Evolutionary conservation across 2,113 vertebrate species (phyloP).

Genomic region (Progne subis): DNA sequence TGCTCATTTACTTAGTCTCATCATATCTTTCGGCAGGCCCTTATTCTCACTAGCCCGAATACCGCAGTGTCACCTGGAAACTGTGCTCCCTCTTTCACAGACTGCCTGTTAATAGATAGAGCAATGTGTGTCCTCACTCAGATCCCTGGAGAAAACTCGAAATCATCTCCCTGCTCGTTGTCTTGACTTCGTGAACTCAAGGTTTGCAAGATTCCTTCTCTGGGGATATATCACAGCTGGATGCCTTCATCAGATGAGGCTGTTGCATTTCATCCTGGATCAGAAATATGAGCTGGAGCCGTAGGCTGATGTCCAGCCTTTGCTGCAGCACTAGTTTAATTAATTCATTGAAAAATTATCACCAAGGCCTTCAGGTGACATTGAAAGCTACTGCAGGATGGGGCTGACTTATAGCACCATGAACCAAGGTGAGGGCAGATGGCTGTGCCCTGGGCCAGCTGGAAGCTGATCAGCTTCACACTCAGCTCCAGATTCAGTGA

Average conservation of each 20-base stretch:
- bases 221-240: not conserved
- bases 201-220: not conserved
- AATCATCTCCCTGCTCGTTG: not conserved
- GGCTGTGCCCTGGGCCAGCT: not conserved
- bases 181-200: not conserved
- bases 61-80: not conserved
- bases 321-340: not conserved
- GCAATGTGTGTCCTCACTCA: not conserved
- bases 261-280: not conserved
- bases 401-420: not conserved
- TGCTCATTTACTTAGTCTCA: slow-evolving; percentile 17
- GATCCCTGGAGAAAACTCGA: not conserved
- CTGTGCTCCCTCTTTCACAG: not conserved
- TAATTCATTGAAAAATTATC: not conserved
- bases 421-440: slow-evolving; percentile 5
- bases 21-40: not conserved
- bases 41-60: not conserved
- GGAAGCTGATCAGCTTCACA: not conserved
- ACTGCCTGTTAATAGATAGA: not conserved
- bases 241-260: not conserved
- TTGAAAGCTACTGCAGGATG: not conserved
- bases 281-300: not conserved
- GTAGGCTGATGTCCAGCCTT: not conserved
- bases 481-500: not conserved
- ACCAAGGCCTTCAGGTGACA: not conserved